Conservation (phyloP, 1,140 invertebrate genomes). For the Latrodectus geometricus region DNA sequence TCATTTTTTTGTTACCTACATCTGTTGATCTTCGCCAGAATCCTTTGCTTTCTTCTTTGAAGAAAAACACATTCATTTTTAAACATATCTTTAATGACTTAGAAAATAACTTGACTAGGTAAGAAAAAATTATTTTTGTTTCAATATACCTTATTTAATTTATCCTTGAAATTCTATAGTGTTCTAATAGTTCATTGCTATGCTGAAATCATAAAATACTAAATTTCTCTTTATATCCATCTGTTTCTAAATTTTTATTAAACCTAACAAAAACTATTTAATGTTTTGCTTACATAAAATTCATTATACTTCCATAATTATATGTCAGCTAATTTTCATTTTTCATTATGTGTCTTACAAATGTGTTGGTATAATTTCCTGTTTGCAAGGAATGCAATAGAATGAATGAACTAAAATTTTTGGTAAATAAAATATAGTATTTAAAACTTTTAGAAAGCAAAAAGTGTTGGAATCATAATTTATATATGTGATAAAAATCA, state of each 20-base stretch:
- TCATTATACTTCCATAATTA: neutral
- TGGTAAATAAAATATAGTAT: too few species aligned
- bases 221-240: neutral
- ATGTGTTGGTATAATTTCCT: too few species aligned
- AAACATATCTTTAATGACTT: neutral
- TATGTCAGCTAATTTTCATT: too few species aligned
- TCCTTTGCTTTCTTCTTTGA: neutral
- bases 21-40: slow-evolving; percentile 15
- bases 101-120: neutral
- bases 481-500: too few species aligned
- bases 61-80: slow-evolving; percentile 1
- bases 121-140: neutral
- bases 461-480: too few species aligned
- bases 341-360: too few species aligned
- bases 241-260: too few species aligned
- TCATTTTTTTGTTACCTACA: slow-evolving; percentile 6
- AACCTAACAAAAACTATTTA: too few species aligned
- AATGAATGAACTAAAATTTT: too few species aligned
- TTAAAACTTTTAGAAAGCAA: too few species aligned
- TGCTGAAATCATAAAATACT: neutral
- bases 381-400: too few species aligned
- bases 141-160: neutral
- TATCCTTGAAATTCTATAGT: neutral
- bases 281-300: neutral
- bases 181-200: too few species aligned